Conservation (phyloP, 2,797 vertebrate genomes). For the Chloroceryle amazona region DNA sequence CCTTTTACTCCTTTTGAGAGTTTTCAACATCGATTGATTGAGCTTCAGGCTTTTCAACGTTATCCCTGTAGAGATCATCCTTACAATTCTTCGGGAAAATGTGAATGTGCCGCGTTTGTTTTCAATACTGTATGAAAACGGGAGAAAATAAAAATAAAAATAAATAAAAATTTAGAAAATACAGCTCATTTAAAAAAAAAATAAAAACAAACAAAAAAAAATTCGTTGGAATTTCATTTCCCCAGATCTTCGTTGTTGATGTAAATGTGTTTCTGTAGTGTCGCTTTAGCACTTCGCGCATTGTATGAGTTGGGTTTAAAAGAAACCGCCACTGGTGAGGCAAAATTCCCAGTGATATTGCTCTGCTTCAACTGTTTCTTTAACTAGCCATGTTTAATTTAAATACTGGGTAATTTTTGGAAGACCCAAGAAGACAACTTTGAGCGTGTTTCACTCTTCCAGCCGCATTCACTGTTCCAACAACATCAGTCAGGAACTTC, state of each 20-base stretch:
- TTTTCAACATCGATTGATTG: constrained; percentile 91
- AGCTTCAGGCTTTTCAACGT: constrained; percentile 93
- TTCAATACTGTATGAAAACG: constrained; percentile 95
- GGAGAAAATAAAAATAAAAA: constrained; percentile 81
- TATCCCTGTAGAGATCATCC: constrained; percentile 95
- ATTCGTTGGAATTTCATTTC: constrained; percentile 88
- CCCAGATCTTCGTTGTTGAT: constrained; percentile 90
- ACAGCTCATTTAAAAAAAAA: constrained; percentile 86
- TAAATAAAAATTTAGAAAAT: constrained; percentile 87
- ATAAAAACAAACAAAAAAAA: constrained; percentile 81
- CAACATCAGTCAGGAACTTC: constrained; percentile 81
- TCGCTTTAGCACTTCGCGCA: constrained; percentile 92
- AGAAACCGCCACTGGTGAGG: constrained; percentile 72
- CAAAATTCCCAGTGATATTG: constrained; percentile 73
- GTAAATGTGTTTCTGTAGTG: constrained; percentile 94
- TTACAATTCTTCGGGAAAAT: constrained; percentile 97
- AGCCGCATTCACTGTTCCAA: constrained; percentile 80
- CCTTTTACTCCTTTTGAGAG: constrained; percentile 90
- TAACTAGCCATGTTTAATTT: constrained; percentile 80
- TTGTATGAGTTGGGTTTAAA: constrained; percentile 88
- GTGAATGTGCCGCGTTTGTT: constrained; percentile 96
- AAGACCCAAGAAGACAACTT: constrained; percentile 80
- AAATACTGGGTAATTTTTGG: constrained; percentile 77
- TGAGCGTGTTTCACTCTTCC: constrained; percentile 87
- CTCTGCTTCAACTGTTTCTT: constrained; percentile 80